phyloP scores from a whole-genome alignment of 1,140 invertebrate species.

The Neodiprion pinetum region DNA sequence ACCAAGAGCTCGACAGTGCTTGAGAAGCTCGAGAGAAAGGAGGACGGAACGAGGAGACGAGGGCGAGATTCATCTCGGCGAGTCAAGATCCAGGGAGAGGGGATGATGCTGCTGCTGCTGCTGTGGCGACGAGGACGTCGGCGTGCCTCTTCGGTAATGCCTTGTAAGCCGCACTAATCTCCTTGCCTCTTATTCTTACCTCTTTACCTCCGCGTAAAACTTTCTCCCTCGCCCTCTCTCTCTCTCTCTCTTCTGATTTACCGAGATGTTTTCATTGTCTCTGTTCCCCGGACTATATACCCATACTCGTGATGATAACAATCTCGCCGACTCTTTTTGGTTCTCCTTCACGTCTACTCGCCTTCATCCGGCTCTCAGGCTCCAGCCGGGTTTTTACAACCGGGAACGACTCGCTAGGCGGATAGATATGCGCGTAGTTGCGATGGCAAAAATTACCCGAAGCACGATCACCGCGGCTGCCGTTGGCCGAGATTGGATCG shows the following conservation, averaged over 20 bases:
- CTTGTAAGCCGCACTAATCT: constrained; percentile 53
- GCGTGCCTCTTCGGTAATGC: constrained; percentile 41
- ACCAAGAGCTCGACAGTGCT: not conserved
- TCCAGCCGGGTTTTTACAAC: no score
- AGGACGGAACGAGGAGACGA: constrained; percentile 19
- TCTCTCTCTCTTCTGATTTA: constrained; percentile 45
- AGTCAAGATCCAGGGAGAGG: not conserved
- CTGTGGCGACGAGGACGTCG: not conserved
- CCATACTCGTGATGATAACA: not conserved
- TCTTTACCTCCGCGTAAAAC: not conserved
- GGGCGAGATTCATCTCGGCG: constrained; percentile 1
- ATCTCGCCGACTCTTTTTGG: constrained; percentile 1
- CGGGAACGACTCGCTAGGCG: no score
- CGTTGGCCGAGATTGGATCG: no score
- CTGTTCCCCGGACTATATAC: constrained; percentile 24
- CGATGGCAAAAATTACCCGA: no score
- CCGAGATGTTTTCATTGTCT: constrained; percentile 55
- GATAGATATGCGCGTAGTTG: no score
- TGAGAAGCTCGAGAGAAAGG: not conserved
- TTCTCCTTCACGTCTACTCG: not conserved
- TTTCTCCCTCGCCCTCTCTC: not conserved
- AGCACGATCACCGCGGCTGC: no score
- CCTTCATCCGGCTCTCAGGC: no score
- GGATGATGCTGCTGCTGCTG: not conserved
- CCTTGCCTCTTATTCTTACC: constrained; percentile 38